Conservation (phyloP, 2,113 vertebrate genomes). For the Myrmecophaga tridactyla region DNA sequence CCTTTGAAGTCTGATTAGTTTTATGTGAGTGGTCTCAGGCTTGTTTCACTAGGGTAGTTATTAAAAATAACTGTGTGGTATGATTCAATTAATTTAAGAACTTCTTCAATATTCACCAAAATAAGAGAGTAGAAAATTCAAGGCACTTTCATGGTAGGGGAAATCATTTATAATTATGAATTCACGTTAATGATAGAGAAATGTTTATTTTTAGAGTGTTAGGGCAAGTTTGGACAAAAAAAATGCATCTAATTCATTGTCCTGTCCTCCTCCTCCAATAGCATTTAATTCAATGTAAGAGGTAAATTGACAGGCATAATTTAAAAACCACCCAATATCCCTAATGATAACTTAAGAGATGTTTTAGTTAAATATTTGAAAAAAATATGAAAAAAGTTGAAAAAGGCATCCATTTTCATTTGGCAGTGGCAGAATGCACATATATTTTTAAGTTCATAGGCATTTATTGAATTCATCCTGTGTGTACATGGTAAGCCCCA, state of each 20-base stretch:
- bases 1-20: slow-evolving; percentile 11
- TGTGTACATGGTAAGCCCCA: neutral
- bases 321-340: neutral
- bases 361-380: neutral
- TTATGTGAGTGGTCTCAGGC: neutral
- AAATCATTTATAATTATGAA: neutral
- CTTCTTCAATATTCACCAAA: neutral
- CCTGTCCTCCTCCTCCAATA: neutral
- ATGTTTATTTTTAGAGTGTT: neutral
- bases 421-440: neutral
- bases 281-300: neutral
- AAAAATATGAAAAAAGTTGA: neutral
- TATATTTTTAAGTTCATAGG: neutral
- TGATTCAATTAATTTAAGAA: slow-evolving; percentile 40
- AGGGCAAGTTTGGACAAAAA: neutral
- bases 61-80: neutral
- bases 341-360: neutral
- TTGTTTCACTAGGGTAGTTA: neutral
- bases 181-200: neutral
- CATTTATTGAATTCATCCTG: neutral
- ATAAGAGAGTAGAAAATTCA: neutral
- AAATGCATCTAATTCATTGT: neutral
- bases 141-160: neutral
- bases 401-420: neutral
- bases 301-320: neutral